Base-by-base conservation (phyloP, 92 coral and sea anemone genomes). In the Phenganax stokvisi region DNA sequence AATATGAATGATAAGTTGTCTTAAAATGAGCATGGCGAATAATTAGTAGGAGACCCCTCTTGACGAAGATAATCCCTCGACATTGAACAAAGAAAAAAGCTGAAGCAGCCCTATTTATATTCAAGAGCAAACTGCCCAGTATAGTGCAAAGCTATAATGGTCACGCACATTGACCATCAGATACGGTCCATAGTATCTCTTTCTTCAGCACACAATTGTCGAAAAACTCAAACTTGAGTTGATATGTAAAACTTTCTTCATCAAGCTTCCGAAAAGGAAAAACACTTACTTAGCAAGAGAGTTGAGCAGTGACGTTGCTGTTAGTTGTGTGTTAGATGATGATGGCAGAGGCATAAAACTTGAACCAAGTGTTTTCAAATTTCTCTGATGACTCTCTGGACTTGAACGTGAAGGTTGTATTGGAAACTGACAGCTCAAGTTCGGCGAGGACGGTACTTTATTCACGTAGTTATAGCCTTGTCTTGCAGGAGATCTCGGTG, bases 221-320 rank as follows among this genome's bases (percentile, higher is more conserved):
- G 47, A 37, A 37, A 37, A 37, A 37, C 5, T 37, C 3, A 37
- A 37, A 37, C 2, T 37, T 37, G 5, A 37, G 7, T 12, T 59
- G 15, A 59, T 59, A 7, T 59, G 2, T 59, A 1, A 1, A 59
- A 59, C 65, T 12, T 20, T 12, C 25, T 12, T 13, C 7, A 12
- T 12, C 65, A 12, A 12, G 7, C 7, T 13, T 59, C 16, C 25
- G 7, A 13, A 59, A 7, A 5, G 15, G 52, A 25, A 37, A 64
- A 68, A 68, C 31, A 75, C 81, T 59, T 59, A 76, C 81, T 53
- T 76, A 30, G 71, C 81, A 6, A 76, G 51, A 76, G 81, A 76
- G 56, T 76, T 76, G 54, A 76, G 67, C 9, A 76, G 81, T 57
- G 81, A 76, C 9, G 81, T 76, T 12, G 81, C 69, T 9, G 81